Conservation (phyloP, 2,888 invertebrate species). For the Ecdyonurus torrentis region DNA sequence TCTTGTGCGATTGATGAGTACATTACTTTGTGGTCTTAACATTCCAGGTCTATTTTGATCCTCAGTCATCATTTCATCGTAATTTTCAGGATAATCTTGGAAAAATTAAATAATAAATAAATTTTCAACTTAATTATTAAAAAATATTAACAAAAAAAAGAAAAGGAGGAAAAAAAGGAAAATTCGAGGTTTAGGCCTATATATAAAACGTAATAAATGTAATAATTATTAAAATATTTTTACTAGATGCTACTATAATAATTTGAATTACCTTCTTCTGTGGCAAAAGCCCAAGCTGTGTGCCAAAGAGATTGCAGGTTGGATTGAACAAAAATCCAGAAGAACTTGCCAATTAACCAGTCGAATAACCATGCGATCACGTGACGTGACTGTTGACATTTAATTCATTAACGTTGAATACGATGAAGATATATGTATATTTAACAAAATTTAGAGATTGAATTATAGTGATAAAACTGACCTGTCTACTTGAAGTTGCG, state of each 20-base stretch:
- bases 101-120: too few relatives aligned
- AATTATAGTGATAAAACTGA: not conserved
- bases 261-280: slow-evolving; percentile 11
- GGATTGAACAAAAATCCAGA: slow-evolving; percentile 17
- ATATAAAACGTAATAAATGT: not conserved
- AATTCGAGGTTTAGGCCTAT: not conserved
- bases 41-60: slow-evolving; percentile 18
- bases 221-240: not conserved
- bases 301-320: slow-evolving; percentile 17
- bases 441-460: too few relatives aligned
- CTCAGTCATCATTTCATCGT: slow-evolving; percentile 13
- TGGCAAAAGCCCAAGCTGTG: slow-evolving; percentile 14
- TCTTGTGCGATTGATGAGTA: slow-evolving; percentile 36
- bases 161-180: too few relatives aligned
- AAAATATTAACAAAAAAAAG: too few relatives aligned
- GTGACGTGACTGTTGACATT: slow-evolving; percentile 13
- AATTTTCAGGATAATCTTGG: slow-evolving; percentile 10
- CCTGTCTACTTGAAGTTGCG: not conserved
- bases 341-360: slow-evolving; percentile 16
- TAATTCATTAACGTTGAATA: not conserved
- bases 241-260: too few relatives aligned
- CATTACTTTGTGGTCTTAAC: slow-evolving; percentile 9
- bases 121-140: too few relatives aligned
- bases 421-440: too few relatives aligned
- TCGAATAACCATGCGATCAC: slow-evolving; percentile 16